phyloP scores from a whole-genome alignment of 92 coral and sea anemone species.

The Siderastrea radians region DNA sequence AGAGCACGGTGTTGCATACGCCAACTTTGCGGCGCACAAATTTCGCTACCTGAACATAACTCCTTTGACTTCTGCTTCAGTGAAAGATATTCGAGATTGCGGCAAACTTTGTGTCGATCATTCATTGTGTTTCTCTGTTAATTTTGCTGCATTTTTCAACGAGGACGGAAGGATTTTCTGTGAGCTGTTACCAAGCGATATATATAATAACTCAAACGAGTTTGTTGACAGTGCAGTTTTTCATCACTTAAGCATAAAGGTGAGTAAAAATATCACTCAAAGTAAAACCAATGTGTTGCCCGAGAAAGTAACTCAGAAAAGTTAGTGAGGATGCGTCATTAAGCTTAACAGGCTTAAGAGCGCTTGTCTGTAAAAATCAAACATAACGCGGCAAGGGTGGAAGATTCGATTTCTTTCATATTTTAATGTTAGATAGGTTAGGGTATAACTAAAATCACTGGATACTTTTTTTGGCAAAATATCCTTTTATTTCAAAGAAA shows the following conservation, averaged over 20 bases:
- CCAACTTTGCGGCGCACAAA: conserved; percentile 5
- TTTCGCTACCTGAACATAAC: conserved; percentile 8
- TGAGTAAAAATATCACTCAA: neutral
- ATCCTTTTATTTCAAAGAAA: too few species aligned
- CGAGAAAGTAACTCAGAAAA: too few species aligned
- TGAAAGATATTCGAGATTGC: neutral
- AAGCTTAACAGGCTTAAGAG: too few species aligned
- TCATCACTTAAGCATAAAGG: conserved; percentile 32
- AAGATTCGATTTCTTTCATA: too few species aligned
- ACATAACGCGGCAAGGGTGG: too few species aligned
- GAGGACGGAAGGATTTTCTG: conserved; percentile 9
- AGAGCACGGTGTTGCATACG: conserved; percentile 8
- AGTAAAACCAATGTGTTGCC: too few species aligned
- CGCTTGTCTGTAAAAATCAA: too few species aligned
- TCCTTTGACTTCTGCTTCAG: neutral
- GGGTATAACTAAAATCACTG: too few species aligned
- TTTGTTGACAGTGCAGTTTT: neutral
- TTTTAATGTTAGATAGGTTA: too few species aligned
- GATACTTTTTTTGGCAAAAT: too few species aligned
- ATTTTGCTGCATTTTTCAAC: neutral
- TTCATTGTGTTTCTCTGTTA: neutral
- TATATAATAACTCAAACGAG: neutral
- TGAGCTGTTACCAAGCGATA: conserved; percentile 22
- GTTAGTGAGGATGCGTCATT: too few species aligned
- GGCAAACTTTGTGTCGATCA: conserved; percentile 11